A percentile compares a stretch with the other conserved stretches of the same genome.
These are phyloP conservation scores for Vesta saturnalis DNA, from an alignment of 2,888 invertebrate genomes.

Conservation along the genomic window DNA sequence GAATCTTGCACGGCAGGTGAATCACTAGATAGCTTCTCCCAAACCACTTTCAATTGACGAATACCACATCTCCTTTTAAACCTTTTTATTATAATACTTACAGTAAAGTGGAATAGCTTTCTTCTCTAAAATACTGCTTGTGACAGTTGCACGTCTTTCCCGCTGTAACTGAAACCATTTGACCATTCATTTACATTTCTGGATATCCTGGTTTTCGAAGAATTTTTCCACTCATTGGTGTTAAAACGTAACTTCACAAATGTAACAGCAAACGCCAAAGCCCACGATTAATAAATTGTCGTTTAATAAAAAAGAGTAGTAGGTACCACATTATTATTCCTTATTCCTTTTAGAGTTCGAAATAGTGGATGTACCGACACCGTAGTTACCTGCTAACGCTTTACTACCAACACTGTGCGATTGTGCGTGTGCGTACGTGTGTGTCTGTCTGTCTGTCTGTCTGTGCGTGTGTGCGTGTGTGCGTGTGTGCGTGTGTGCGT, in stretches of 20 bases:
- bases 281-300: no score
- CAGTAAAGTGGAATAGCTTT: conserved; percentile 21
- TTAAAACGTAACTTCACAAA: conserved; percentile 8
- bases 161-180: conserved; percentile 19
- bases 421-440: no score
- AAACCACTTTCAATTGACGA: no score
- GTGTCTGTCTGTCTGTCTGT: no score
- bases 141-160: conserved; percentile 17
- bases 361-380: conserved; percentile 28
- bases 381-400: conserved; percentile 17
- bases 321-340: no score
- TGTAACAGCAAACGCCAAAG: no score
- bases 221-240: conserved; percentile 9
- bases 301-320: conserved; percentile 14
- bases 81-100: conserved; percentile 12
- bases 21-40: no score
- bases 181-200: conserved; percentile 19
- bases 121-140: conserved; percentile 6
- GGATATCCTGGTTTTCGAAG: conserved; percentile 21
- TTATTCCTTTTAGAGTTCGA: conserved; percentile 27
- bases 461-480: no score
- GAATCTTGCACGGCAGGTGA: conserved; percentile 3
- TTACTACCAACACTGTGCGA: conserved; percentile 20
- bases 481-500: no score
- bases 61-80: no score